Evolutionary conservation across 2,113 vertebrate species (phyloP).

Genomic region (Corapipo altera): DNA sequence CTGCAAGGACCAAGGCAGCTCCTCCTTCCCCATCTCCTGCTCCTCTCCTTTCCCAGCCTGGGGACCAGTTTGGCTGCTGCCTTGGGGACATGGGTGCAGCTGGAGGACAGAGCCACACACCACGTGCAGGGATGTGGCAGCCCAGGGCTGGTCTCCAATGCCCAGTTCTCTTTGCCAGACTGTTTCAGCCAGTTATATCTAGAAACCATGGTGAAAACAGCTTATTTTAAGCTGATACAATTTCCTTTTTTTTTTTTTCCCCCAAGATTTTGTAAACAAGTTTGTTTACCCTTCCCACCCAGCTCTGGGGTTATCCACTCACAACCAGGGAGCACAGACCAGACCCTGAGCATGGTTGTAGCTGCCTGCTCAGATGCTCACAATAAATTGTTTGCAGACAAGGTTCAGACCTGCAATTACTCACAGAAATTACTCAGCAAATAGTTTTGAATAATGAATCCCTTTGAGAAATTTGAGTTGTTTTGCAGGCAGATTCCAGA

Average conservation of each 20-base stretch:
- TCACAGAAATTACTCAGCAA: constrained; percentile 50
- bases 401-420: constrained; percentile 47
- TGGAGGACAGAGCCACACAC: background rate
- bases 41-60: background rate
- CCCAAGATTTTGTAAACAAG: background rate
- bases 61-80: background rate
- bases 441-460: constrained; percentile 55
- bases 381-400: constrained; percentile 42
- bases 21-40: background rate
- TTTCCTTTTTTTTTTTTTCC: background rate
- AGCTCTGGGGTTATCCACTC: background rate
- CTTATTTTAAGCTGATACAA: background rate
- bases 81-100: fast-evolving
- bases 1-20: background rate
- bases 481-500: constrained; percentile 49
- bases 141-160: background rate
- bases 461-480: constrained; percentile 51
- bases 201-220: background rate
- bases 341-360: background rate
- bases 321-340: background rate
- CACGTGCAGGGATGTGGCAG: background rate
- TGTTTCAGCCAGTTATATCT: background rate
- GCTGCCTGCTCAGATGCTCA: background rate
- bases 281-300: background rate
- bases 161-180: background rate